phyloP scores from a whole-genome alignment of 2,888 invertebrate genomes.

The Mythimna loreyi region DNA sequence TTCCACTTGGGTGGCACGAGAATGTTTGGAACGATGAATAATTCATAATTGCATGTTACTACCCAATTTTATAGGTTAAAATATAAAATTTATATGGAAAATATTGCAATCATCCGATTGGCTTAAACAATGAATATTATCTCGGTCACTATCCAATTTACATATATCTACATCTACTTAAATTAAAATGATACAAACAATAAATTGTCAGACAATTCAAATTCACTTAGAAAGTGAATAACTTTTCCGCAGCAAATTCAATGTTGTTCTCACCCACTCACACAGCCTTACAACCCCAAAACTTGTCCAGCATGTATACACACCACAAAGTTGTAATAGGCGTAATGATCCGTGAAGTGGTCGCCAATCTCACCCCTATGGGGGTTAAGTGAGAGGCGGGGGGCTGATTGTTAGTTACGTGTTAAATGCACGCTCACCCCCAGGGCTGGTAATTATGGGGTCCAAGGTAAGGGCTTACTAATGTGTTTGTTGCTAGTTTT shows the following conservation, averaged over 20 bases:
- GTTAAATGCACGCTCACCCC: conserved; percentile 47
- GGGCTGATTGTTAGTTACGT: conserved; percentile 60
- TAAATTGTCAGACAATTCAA: not conserved
- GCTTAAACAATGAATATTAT: not conserved
- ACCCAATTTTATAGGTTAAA: conserved; percentile 28
- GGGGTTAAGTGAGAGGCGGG: conserved; percentile 5
- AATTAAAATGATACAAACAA: not conserved
- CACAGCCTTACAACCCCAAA: conserved; percentile 12
- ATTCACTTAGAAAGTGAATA: not conserved
- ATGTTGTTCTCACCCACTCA: conserved; percentile 7
- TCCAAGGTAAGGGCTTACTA: conserved; percentile 21
- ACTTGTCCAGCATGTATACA: conserved; percentile 62
- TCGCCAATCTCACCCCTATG: conserved; percentile 35
- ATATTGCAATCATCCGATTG: not conserved
- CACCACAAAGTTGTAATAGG: conserved; percentile 70
- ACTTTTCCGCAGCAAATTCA: not conserved
- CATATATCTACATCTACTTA: too few species aligned
- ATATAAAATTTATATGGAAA: not conserved
- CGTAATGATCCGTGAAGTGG: conserved; percentile 72
- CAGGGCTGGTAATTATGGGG: conserved; percentile 40
- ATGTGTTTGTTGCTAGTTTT: conserved; percentile 43
- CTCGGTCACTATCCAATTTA: not conserved
- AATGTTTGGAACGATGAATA: conserved; percentile 59
- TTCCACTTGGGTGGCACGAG: conserved; percentile 44
- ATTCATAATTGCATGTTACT: conserved; percentile 60